phyloP scores from a whole-genome alignment of 2,113 vertebrate species.

The Xiphophorus couchianus region DNA sequence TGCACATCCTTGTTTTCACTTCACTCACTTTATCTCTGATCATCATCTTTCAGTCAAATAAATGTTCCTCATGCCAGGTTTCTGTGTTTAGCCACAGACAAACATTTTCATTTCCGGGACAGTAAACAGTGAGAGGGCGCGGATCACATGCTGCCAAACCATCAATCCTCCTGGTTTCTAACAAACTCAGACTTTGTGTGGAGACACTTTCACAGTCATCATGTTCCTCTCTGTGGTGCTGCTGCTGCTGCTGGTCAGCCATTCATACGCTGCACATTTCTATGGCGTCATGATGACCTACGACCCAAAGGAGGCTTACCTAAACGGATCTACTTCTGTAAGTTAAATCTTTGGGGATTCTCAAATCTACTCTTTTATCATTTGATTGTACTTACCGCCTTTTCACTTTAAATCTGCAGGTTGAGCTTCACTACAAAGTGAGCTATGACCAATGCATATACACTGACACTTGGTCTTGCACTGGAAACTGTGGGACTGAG shows the following conservation, averaged over 20 bases:
- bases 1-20: background rate
- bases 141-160: background rate
- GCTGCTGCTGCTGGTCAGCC: slow-evolving; percentile 18
- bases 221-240: slow-evolving; percentile 30
- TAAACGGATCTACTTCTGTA: slow-evolving; percentile 12
- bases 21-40: background rate
- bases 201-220: background rate
- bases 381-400: background rate
- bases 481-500: background rate
- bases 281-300: slow-evolving; percentile 41
- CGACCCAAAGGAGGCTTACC: background rate
- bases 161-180: background rate
- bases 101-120: background rate
- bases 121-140: background rate
- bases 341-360: background rate
- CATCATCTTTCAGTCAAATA: background rate
- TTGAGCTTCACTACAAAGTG: slow-evolving; percentile 30
- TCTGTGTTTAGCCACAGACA: background rate
- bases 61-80: background rate
- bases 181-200: background rate
- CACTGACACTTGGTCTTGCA: background rate
- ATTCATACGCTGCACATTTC: background rate
- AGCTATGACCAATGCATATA: background rate
- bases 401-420: slow-evolving; percentile 17
- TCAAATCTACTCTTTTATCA: background rate